Conservation (phyloP, 2,113 vertebrate species). For the Crotalus tigris region DNA sequence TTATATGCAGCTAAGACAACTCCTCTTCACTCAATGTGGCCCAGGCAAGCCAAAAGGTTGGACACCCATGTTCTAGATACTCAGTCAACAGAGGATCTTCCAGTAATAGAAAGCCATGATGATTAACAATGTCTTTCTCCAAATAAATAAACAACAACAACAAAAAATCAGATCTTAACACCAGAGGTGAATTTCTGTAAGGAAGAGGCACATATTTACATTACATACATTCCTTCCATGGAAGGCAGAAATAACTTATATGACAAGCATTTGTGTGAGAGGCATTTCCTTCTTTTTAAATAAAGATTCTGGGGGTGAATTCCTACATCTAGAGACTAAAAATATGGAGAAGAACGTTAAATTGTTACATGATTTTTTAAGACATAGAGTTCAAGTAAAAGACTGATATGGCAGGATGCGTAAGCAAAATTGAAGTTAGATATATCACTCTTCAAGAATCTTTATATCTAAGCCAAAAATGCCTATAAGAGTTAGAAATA, state of each 20-base stretch:
- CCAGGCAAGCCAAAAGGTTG: not conserved
- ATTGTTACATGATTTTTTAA: conserved; percentile 53
- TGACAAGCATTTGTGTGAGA: not conserved
- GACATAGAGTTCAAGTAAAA: conserved; percentile 64
- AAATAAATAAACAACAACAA: not conserved
- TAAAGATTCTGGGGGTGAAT: conserved; percentile 27
- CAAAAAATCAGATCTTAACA: not conserved
- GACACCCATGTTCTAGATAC: not conserved
- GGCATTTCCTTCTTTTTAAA: not conserved
- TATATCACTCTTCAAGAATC: conserved; percentile 60
- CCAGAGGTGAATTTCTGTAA: not conserved
- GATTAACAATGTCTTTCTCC: not conserved
- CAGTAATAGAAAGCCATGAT: not conserved
- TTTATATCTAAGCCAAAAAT: conserved; percentile 69
- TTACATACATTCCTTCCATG: not conserved
- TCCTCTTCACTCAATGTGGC: too few relatives aligned
- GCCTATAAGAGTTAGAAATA: conserved; percentile 70
- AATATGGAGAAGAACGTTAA: conserved; percentile 55
- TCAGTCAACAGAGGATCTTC: not conserved
- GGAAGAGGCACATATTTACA: not conserved
- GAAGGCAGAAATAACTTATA: not conserved
- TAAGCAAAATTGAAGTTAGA: conserved; percentile 61
- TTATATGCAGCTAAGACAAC: not conserved
- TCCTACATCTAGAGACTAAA: conserved; percentile 56
- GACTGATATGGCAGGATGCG: conserved; percentile 60